Evolutionary conservation across 2,797 vertebrate species (phyloP), one percentile per base, ranked within the genome.

Genomic region (Anisognathus igniventris): DNA sequence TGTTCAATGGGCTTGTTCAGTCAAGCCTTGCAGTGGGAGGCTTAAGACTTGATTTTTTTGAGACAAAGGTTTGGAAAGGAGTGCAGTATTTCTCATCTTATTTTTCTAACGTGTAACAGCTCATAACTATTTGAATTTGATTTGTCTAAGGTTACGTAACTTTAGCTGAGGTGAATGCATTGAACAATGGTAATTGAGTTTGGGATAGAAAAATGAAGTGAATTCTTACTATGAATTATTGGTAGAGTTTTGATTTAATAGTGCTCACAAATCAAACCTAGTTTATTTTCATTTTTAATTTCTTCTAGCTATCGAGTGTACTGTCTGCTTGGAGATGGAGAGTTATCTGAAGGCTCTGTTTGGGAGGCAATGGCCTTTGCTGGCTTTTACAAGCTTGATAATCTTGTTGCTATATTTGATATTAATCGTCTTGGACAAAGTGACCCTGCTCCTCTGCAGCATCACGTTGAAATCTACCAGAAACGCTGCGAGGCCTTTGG

Each of bases 351-450:
- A 97, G 99, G 99, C 22, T 98, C 99, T 5, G 98, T 99, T 73
- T 99, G 99, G 99, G 99, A 99, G 96, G 99, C 99, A 95, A 99
- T 99, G 99, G 98, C 98, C 24, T 99, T 99, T n/a, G 99, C 99
- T 58, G 98, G 99, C 61, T 98, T 98, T 96, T 99, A 99, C 97
- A 98, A 99, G 92, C 98, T 99, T 77, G 98, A 99, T 97, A 99
- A 99, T 97, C 98, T 99, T 2, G 98, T 99, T 86, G 99, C 99
- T 96, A 98, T 99, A 93, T 97, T 99, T 95, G 99, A 99, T 91
- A 97, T 99, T 97, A 99, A 99, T 98, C 99, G 99, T 28, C 98
- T 99, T 85, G 99, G 99, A 91, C 99, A 99, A 96, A 99, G 98
- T 28, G 99, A 99, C 92, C 98, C 99, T 7, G 97, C 99, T 17